Evolutionary conservation across 2,113 vertebrate genomes (phyloP).

Genomic region (Garra rufa): DNA sequence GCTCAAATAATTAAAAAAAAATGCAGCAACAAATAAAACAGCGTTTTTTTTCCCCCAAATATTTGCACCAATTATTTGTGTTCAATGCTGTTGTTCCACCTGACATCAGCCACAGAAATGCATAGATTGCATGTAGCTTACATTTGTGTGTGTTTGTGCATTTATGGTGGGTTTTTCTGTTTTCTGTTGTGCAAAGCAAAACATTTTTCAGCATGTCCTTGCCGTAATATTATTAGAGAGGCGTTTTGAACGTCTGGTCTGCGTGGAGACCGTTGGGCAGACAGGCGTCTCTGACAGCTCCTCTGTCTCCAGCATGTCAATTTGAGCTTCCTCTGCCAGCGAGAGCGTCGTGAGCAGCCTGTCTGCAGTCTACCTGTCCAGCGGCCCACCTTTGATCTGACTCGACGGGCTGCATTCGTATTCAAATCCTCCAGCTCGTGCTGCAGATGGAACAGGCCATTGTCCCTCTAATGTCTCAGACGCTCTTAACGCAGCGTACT

Average conservation of each 20-base stretch:
- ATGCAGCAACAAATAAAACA: no score
- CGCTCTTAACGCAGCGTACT: conserved; percentile 4
- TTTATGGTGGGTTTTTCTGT: no score
- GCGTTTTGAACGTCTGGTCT: neutral
- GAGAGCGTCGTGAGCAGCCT: conserved; percentile 55
- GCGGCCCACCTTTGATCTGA: conserved; percentile 72
- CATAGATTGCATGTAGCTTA: neutral
- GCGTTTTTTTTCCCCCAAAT: no score
- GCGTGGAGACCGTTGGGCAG: conserved; percentile 56
- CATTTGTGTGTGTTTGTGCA: neutral
- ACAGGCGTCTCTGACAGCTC: conserved; percentile 69
- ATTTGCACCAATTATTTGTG: no score
- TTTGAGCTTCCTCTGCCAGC: conserved; percentile 64
- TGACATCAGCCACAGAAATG: neutral
- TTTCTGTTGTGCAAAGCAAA: no score
- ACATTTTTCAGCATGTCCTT: no score
- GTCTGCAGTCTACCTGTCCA: conserved; percentile 57
- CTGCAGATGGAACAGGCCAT: neutral
- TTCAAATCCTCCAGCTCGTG: conserved; percentile 57
- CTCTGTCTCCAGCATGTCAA: conserved; percentile 72
- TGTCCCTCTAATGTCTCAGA: conserved; percentile 29
- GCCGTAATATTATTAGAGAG: no score
- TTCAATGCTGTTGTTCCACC: neutral
- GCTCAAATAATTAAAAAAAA: no score
- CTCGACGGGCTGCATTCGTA: conserved; percentile 54